phyloP scores from a whole-genome alignment of 2,888 invertebrate species.

The Phorcus lineatus region DNA sequence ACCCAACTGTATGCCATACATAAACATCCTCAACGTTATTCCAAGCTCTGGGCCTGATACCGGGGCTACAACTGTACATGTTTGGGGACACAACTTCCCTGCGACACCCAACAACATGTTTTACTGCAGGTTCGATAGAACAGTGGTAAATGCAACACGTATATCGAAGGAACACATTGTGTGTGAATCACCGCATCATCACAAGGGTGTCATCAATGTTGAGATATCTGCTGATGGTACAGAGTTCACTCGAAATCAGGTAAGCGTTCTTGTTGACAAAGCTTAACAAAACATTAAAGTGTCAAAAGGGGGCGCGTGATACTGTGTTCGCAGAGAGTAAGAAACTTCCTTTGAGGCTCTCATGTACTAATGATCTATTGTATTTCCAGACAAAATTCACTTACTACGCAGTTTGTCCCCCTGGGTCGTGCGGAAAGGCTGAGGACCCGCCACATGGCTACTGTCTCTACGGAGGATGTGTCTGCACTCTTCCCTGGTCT shows the following conservation, averaged over 20 bases:
- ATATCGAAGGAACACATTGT: slow-evolving; percentile 31
- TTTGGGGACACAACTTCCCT: slow-evolving; percentile 51
- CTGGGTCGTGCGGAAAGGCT: slow-evolving; percentile 44
- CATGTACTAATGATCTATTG: no score
- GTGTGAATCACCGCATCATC: slow-evolving; percentile 34
- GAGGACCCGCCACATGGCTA: slow-evolving; percentile 41
- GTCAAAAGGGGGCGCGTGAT: no score
- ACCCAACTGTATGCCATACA: slow-evolving; percentile 11
- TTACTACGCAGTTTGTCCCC: slow-evolving; percentile 45
- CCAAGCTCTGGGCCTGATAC: slow-evolving; percentile 34
- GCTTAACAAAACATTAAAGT: no score
- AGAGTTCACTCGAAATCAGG: slow-evolving; percentile 24
- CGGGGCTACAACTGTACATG: slow-evolving; percentile 36
- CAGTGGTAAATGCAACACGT: slow-evolving; percentile 38
- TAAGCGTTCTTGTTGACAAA: neutral
- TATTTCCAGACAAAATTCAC: slow-evolving; percentile 39
- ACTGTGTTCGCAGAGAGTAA: no score
- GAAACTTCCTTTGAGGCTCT: no score
- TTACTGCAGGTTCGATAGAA: slow-evolving; percentile 40
- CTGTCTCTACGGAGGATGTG: slow-evolving; percentile 51
- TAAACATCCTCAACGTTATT: slow-evolving; percentile 1
- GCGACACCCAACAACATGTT: slow-evolving; percentile 34
- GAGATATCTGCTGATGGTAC: slow-evolving; percentile 34
- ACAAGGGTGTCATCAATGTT: slow-evolving; percentile 16
- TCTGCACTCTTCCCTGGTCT: slow-evolving; percentile 50